These are phyloP conservation scores for Dolichotis patagonum DNA, from an alignment of 2,113 vertebrate genomes.

Conservation along the genomic window DNA sequence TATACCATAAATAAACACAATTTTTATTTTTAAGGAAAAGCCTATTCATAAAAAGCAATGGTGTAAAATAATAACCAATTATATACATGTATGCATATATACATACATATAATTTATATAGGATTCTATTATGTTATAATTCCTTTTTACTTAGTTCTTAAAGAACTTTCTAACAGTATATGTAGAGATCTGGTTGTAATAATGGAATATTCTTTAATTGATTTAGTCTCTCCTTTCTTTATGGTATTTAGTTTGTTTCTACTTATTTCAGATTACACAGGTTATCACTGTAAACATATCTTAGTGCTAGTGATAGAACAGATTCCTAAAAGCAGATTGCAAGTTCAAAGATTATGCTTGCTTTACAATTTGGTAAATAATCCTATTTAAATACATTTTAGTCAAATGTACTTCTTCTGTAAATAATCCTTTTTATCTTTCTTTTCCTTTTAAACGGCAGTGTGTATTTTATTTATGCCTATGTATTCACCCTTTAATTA, in stretches of 20 bases:
- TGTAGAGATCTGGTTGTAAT: not conserved
- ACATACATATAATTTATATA: not conserved
- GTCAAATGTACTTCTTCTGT: not conserved
- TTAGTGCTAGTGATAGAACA: not conserved
- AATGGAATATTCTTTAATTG: not conserved
- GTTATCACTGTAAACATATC: not conserved
- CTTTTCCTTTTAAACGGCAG: not conserved
- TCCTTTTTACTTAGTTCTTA: not conserved
- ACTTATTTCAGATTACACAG: not conserved
- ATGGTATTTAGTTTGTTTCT: not conserved
- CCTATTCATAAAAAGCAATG: not conserved
- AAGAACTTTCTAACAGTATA: not conserved
- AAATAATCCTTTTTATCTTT: not conserved
- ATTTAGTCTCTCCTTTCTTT: not conserved
- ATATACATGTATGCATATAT: not conserved
- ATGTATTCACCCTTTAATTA: not conserved
- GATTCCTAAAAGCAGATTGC: not conserved
- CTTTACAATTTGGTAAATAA: slow-evolving; percentile 12
- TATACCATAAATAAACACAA: not conserved
- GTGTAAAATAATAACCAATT: not conserved
- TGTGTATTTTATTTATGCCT: not conserved
- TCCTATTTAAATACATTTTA: not conserved
- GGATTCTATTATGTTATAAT: not conserved
- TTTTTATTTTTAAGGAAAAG: not conserved
- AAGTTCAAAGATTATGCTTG: slow-evolving; percentile 28